Conservation (phyloP, 2,113 vertebrate genomes). For the Gadus macrocephalus region DNA sequence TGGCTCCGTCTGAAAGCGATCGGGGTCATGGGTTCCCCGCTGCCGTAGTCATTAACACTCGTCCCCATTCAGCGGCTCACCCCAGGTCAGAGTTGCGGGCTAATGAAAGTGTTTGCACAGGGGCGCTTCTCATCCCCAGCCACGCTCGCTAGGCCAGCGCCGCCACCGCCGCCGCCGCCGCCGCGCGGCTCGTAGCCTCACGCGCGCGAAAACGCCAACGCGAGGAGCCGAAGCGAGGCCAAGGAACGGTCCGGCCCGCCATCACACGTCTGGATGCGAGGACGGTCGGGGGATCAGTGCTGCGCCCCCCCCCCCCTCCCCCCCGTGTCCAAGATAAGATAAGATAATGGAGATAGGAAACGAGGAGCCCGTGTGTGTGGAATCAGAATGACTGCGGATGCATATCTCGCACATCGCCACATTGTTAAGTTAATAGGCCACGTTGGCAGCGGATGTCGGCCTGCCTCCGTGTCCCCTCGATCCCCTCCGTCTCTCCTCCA, state of each 20-base stretch:
- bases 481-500: conserved; percentile 51
- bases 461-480: not conserved
- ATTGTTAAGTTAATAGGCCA: conserved; percentile 62
- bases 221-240: conserved; percentile 37
- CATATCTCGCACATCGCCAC: conserved; percentile 29
- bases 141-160: conserved; percentile 69
- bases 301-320: conserved; percentile 37
- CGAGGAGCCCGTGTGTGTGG: conserved; percentile 18
- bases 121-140: conserved; percentile 74
- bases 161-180: too few relatives aligned
- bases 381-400: conserved; percentile 39
- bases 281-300: conserved; percentile 66
- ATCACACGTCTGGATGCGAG: conserved; percentile 56
- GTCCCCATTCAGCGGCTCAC: conserved; percentile 76
- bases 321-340: too few relatives aligned
- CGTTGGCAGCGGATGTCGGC: conserved; percentile 26
- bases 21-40: conserved; percentile 69
- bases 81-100: conserved; percentile 60
- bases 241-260: conserved; percentile 55
- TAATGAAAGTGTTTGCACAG: conserved; percentile 79
- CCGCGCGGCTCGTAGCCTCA: conserved; percentile 38
- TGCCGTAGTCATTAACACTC: conserved; percentile 79
- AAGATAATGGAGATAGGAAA: not conserved
- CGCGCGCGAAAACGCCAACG: conserved; percentile 52
- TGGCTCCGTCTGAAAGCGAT: conserved; percentile 71